Conservation (phyloP, 2,888 invertebrate species). For the Ochlodes sylvanus region DNA sequence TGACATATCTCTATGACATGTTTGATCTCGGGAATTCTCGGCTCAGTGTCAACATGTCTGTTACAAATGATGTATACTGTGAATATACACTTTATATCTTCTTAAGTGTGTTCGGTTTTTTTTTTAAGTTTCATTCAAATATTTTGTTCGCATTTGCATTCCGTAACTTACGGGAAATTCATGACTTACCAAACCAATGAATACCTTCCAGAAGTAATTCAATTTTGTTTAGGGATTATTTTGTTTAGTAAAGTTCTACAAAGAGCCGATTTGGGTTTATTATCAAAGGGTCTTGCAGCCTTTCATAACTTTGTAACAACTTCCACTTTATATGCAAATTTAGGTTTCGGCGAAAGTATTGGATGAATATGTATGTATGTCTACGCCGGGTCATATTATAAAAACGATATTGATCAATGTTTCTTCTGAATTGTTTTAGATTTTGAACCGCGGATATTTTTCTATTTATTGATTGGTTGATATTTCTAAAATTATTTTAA, state of each 20-base stretch:
- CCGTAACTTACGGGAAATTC: not conserved
- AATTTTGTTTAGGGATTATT: not conserved
- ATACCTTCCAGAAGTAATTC: slow-evolving; percentile 2
- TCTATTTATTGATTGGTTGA: too few relatives aligned
- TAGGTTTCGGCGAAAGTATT: slow-evolving; percentile 31
- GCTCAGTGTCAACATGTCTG: too few relatives aligned
- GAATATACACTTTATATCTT: too few relatives aligned
- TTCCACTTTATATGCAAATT: slow-evolving; percentile 36
- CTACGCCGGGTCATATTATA: slow-evolving; percentile 19
- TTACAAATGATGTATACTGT: too few relatives aligned
- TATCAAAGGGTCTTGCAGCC: slow-evolving; percentile 3
- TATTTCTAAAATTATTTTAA: too few relatives aligned
- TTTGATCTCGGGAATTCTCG: too few relatives aligned
- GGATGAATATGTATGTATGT: slow-evolving; percentile 29
- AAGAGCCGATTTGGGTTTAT: slow-evolving; percentile 16
- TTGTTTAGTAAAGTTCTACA: slow-evolving; percentile 5
- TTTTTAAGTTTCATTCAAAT: too few relatives aligned
- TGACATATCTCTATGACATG: too few relatives aligned
- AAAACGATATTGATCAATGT: slow-evolving; percentile 38
- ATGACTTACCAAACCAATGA: not conserved
- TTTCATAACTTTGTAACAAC: slow-evolving; percentile 10
- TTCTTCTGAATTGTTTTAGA: slow-evolving; percentile 33
- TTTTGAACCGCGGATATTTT: slow-evolving; percentile 3
- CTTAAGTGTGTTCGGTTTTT: too few relatives aligned
- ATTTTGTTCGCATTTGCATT: too few relatives aligned